Percentiles rank a stretch among this genome's conserved stretches.
phyloP scores from a whole-genome alignment of 2,113 vertebrate species.

The Hiodon tergisus region DNA sequence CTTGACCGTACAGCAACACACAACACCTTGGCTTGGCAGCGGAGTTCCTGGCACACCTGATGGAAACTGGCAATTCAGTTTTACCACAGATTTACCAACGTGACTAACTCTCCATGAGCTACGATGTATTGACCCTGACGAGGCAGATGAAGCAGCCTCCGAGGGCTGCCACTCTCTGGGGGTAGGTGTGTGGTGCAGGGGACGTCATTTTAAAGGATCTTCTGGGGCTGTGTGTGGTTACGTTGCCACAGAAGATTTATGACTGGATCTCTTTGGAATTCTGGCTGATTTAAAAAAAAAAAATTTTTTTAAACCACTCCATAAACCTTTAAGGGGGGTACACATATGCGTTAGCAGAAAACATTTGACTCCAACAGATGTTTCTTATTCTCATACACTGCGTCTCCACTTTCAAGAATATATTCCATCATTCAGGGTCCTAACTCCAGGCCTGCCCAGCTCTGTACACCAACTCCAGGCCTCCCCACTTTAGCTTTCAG shows the following conservation, averaged over 20 bases:
- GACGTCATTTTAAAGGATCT: neutral
- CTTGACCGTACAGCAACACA: no score
- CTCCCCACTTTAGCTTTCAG: neutral
- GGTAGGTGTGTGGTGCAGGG: neutral
- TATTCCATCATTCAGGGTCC: no score
- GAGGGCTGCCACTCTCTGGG: neutral
- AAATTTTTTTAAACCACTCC: neutral
- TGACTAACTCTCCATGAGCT: no score
- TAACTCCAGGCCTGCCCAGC: no score
- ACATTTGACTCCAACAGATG: neutral
- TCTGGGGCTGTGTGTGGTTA: neutral
- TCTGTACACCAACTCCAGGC: neutral
- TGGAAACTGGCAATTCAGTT: no score
- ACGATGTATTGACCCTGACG: no score
- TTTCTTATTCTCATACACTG: conserved; percentile 7
- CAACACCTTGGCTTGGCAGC: no score
- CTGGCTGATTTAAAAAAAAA: neutral
- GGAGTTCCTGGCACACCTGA: no score
- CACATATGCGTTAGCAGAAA: neutral
- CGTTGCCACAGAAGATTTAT: neutral
- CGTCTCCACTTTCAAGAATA: no score
- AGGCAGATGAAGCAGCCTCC: no score
- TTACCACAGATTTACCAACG: no score
- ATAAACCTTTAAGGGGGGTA: neutral
- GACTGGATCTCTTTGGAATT: neutral